Base-by-base conservation (phyloP, 30 jellyfish, hydroid and myxozoan genomes). In the Aurelia aurita region DNA sequence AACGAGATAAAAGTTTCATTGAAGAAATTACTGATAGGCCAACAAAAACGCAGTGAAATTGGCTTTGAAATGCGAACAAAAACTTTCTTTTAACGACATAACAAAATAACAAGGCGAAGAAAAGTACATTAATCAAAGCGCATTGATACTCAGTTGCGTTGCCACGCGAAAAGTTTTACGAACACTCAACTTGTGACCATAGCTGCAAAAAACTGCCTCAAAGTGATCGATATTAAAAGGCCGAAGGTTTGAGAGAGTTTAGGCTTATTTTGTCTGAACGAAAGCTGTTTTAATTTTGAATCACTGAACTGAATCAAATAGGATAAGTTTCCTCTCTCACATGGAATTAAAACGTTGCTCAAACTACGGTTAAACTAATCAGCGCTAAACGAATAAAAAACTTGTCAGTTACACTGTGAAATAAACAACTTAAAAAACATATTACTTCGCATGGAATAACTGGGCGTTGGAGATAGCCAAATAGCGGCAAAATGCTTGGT, bases 251-350 rank as follows among this genome's bases (percentile, higher is more conserved):
- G 67, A n/a, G 67, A 55, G 12, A 3, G 29, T 55, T 55, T 6
- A 55, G 29, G 67, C 29, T 55, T 55, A 55, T 55, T 55, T 55
- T 55, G 67, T 39, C 67, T 55, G 29, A 55, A 16, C 67, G 14
- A 19, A 22, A 55, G 67, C 67, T 3, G 72, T 39, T 39, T 15
- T 23, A 59, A 19, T 77, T n/a, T 77, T 60, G 53, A 29, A 43
- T 74, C 86, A 71, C 44, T 70, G 72, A 60, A 69, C 79, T 82
- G 91, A 51, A 59, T 58, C 93, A 57, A 35, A 83, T 49, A 22
- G 93, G 93, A 83, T 83, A 83, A 83, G 93, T 57, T 71, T 70
- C 80, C 71, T 55, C 62, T 57, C 91, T 51, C 72, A 77, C 86
- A 71, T 53, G 44, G 83, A 69, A 70, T 70, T 69, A 62, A 68